phyloP scores from a whole-genome alignment of 1,140 invertebrate species.

The Diorhabda elongata region DNA sequence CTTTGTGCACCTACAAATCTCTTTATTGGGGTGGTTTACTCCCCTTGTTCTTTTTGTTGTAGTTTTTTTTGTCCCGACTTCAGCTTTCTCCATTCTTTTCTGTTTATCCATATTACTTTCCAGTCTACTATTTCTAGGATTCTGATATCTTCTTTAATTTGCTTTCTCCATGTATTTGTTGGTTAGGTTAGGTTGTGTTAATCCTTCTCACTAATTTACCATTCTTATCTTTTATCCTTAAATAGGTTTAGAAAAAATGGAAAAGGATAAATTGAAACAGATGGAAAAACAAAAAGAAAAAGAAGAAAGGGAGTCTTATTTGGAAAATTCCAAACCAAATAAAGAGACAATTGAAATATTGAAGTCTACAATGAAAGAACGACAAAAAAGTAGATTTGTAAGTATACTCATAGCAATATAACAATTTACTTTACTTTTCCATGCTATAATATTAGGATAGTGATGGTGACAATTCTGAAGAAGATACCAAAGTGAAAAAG shows the following conservation, averaged over 20 bases:
- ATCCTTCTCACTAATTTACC: too few relatives aligned
- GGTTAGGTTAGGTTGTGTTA: too few relatives aligned
- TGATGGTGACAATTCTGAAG: conserved; percentile 42
- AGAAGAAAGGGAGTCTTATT: conserved; percentile 59
- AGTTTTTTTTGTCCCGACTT: too few relatives aligned
- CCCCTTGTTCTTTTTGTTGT: too few relatives aligned
- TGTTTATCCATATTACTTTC: too few relatives aligned
- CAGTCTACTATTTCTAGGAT: too few relatives aligned
- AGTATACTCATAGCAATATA: conserved; percentile 43
- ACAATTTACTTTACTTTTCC: neutral
- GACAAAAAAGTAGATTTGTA: conserved; percentile 78
- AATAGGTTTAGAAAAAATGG: conserved; percentile 90
- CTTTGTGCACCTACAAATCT: too few relatives aligned
- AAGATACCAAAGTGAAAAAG: conserved; percentile 27
- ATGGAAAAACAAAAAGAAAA: conserved; percentile 72
- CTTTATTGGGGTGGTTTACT: too few relatives aligned
- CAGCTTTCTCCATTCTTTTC: too few relatives aligned
- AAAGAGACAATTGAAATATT: conserved; percentile 58
- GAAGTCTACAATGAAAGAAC: conserved; percentile 47
- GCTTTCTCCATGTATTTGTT: too few relatives aligned
- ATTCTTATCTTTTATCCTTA: too few relatives aligned
- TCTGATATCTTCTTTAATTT: too few relatives aligned
- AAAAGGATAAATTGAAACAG: conserved; percentile 87
- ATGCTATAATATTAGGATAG: conserved; percentile 36
- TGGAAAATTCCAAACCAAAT: conserved; percentile 60